Percentiles rank a stretch among this genome's conserved stretches.
phyloP scores from a whole-genome alignment of 2,888 invertebrate genomes.

The Oxytorus armatus region DNA sequence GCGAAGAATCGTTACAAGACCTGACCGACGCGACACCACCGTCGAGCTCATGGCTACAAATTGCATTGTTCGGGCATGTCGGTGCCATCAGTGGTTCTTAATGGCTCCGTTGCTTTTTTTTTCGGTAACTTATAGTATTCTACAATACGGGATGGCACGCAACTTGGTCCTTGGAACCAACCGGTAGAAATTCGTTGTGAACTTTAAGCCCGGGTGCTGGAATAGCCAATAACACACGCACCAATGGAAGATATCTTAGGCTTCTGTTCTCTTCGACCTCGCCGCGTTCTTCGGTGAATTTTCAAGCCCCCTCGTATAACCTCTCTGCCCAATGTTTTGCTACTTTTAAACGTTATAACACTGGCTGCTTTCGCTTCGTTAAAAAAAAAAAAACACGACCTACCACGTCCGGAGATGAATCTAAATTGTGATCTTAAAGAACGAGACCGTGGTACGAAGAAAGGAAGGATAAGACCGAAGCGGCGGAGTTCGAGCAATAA shows the following conservation, averaged over 20 bases:
- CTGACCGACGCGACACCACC: constrained; percentile 70
- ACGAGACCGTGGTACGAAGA: background rate
- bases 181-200: constrained; percentile 30
- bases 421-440: constrained; percentile 20
- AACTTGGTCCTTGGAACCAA: constrained; percentile 15
- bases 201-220: background rate
- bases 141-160: constrained; percentile 33
- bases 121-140: constrained; percentile 62
- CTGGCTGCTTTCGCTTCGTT: too few species aligned
- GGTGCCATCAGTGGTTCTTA: constrained; percentile 73
- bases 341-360: too few species aligned
- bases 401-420: too few species aligned
- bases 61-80: constrained; percentile 80
- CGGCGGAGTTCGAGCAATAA: constrained; percentile 79
- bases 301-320: background rate
- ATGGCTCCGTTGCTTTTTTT: constrained; percentile 68
- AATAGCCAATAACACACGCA: background rate
- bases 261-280: background rate
- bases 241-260: background rate
- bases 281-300: background rate
- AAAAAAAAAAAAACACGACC: constrained; percentile 13
- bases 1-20: constrained; percentile 65
- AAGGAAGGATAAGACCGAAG: constrained; percentile 49
- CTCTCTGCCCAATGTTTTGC: too few species aligned
- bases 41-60: constrained; percentile 76